Evolutionary conservation across 1,140 invertebrate genomes (phyloP), one percentile per base, ranked within the genome.

Genomic region (Eumaeus atala): DNA sequence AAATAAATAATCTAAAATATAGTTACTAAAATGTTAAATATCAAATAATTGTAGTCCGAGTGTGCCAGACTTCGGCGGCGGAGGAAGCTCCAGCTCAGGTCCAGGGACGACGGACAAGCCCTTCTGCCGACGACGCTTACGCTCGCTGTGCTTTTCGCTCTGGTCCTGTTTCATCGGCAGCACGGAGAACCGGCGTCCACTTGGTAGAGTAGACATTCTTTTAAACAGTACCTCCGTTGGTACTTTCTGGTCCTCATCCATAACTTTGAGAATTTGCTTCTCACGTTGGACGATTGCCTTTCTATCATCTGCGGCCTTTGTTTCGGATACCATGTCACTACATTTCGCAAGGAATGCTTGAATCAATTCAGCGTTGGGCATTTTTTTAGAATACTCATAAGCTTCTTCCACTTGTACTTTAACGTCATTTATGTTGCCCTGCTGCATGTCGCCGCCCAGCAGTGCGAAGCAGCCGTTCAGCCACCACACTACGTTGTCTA

Each of bases 381-480:
- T 54, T 54, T 84, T 77, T 50, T 81, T 86, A 2, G 86, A 79
- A 56, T 68, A 77, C 55, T 85, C 77, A 38, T 77, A 78, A 9
- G 84, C 84, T 56, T 81, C 77, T 61, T 87, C 81, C 0, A 88
- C 78, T 60, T 79, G 72, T 28, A 80, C 77, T 28, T 84, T 77
- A 2, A 88, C 87, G 55, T 89, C 87, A 50, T 89, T 90, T 18
- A 85, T 81, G 56, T 90, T 89, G 9, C 88, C 80, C 64, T 88
- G 85, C 54, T 83, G 81, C 71, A 90, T 84, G 51, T 89, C 87
- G 6, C 84, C 84, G 16, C 83, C 88, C 66, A 87, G 81, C 10
- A 89, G 61, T 4, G 88, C 74, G 52, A 89, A 87, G 21, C 67
- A 77, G 0, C 81, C 88, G 57, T 90, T 89, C 9, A 89, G 59